Conservation (phyloP, 2,113 vertebrate species). For the Psittacara wagleri region DNA sequence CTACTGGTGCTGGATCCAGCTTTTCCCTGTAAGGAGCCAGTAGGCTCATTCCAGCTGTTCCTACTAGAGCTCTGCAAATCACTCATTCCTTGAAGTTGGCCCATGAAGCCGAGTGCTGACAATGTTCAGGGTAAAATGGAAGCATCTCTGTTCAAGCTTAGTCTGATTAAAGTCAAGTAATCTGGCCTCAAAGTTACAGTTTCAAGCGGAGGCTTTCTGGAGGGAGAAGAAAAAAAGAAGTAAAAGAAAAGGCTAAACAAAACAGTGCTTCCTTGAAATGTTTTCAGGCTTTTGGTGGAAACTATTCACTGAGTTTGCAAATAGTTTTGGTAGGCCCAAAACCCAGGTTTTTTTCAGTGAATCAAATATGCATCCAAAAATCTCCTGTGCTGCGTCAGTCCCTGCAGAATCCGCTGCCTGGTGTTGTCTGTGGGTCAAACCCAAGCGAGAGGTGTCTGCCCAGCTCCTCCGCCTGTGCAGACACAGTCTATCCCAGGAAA, state of each 20-base stretch:
- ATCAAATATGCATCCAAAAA: neutral
- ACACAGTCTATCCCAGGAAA: neutral
- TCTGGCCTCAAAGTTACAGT: neutral
- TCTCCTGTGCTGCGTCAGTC: neutral
- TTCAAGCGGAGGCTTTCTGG: neutral
- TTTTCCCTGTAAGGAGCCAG: neutral
- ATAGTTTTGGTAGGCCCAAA: slow-evolving; percentile 34
- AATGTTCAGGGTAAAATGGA: neutral
- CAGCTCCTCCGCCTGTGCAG: neutral
- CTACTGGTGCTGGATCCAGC: neutral
- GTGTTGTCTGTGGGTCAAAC: neutral
- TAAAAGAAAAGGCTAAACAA: neutral
- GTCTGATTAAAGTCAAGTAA: neutral
- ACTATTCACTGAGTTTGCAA: slow-evolving; percentile 41
- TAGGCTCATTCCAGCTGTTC: neutral
- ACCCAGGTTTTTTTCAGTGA: neutral
- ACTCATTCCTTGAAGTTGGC: neutral
- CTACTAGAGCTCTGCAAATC: neutral
- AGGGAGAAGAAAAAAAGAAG: neutral
- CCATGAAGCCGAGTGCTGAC: neutral
- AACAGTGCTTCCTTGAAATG: neutral
- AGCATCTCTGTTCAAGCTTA: neutral
- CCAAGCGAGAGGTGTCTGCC: neutral
- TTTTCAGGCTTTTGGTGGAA: slow-evolving; percentile 21
- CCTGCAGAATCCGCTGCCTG: neutral